Percentiles rank a stretch among this genome's conserved stretches.
Conservation (phyloP, 1,140 invertebrate genomes). For the Diplogasteroides magnus region DNA sequence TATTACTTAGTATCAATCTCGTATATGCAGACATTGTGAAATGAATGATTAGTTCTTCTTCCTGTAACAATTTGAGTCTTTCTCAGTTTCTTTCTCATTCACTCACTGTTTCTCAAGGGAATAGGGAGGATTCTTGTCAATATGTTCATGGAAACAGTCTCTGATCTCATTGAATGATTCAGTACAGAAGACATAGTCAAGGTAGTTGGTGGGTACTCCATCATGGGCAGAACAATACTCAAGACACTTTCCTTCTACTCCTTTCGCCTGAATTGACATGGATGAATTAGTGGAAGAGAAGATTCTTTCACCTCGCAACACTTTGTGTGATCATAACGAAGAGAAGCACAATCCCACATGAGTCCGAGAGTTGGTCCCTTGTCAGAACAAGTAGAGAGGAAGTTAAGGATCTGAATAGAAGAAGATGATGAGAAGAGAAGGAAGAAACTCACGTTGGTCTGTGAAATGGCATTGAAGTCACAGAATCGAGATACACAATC, state of each 20-base stretch:
- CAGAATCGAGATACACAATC: slow-evolving; percentile 52
- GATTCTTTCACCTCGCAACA: slow-evolving; percentile 36
- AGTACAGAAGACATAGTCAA: slow-evolving; percentile 52
- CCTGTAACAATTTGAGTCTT: no score
- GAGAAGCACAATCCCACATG: slow-evolving; percentile 55
- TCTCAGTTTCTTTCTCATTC: no score
- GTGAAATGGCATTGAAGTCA: slow-evolving; percentile 54
- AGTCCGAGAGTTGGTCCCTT: slow-evolving; percentile 47
- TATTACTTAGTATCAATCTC: no score
- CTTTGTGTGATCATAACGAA: slow-evolving; percentile 46
- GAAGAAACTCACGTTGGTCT: slow-evolving; percentile 44
- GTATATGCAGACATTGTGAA: no score
- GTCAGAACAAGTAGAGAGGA: slow-evolving; percentile 48
- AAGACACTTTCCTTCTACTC: slow-evolving; percentile 47
- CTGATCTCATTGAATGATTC: slow-evolving; percentile 51
- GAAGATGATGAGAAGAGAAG: neutral
- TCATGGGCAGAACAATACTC: slow-evolving; percentile 54
- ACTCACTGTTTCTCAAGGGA: no score
- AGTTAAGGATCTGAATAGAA: slow-evolving; percentile 46
- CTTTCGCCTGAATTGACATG: slow-evolving; percentile 32
- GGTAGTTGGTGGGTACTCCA: slow-evolving; percentile 52
- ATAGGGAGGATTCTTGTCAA: slow-evolving; percentile 36
- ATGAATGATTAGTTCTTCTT: no score
- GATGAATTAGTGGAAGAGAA: slow-evolving; percentile 17
- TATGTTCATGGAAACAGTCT: slow-evolving; percentile 47